These are phyloP conservation scores for Cancer borealis DNA, from an alignment of 2,888 invertebrate genomes.

Conservation along the genomic window DNA sequence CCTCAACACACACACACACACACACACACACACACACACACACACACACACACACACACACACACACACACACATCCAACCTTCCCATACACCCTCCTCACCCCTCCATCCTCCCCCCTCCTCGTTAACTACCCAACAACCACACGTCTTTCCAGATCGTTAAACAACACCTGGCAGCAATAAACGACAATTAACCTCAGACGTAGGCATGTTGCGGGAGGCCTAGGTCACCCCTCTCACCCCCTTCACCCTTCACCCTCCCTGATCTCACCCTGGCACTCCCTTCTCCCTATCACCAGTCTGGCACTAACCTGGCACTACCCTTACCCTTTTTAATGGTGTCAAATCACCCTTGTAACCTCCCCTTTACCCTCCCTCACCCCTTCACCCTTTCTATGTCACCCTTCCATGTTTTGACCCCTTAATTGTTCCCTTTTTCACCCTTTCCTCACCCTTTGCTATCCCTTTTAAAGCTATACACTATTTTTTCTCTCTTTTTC, in stretches of 20 bases:
- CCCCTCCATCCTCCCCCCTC: background rate
- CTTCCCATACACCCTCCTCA: background rate
- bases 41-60: too few relatives aligned
- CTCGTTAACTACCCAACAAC: background rate
- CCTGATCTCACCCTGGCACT: background rate
- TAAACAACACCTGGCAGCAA: background rate
- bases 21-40: conserved; percentile 5
- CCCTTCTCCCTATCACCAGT: background rate
- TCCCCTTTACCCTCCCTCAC: background rate
- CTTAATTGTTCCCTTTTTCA: background rate
- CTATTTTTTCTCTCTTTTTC: background rate
- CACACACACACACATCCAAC: background rate
- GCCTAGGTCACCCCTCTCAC: background rate
- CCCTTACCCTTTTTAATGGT: background rate
- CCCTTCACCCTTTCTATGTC: background rate
- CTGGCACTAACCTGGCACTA: background rate
- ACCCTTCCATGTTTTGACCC: background rate
- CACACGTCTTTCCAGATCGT: conserved; percentile 31
- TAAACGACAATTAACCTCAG: conserved; percentile 40
- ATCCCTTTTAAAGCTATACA: background rate
- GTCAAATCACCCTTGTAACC: background rate
- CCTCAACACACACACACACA: too few relatives aligned
- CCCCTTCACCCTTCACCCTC: background rate
- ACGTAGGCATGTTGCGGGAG: conserved; percentile 14
- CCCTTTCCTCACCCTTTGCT: background rate